phyloP scores from a whole-genome alignment of 2,888 invertebrate genomes.

The Leptopilina myrica region DNA sequence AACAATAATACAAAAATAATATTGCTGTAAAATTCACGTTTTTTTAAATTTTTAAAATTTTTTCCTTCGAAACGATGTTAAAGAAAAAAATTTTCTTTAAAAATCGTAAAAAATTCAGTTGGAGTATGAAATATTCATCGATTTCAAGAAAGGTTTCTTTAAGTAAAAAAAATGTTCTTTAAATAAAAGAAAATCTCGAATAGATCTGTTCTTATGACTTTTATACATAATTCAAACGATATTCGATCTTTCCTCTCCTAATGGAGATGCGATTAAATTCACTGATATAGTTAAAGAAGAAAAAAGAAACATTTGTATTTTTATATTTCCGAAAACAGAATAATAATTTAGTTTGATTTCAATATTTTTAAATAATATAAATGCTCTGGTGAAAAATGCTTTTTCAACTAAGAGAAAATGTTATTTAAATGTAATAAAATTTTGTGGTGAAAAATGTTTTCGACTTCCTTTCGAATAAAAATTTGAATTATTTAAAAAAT shows the following conservation, averaged over 20 bases:
- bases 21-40: too few species aligned
- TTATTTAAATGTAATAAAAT: not conserved
- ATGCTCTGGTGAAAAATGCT: not conserved
- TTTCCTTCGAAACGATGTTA: too few species aligned
- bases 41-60: too few species aligned
- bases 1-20: too few species aligned
- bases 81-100: too few species aligned
- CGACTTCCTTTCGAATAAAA: too few species aligned
- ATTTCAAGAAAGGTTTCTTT: not conserved
- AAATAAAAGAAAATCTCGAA: too few species aligned
- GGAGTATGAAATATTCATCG: not conserved
- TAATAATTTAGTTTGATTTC: not conserved
- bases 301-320: constrained; percentile 2
- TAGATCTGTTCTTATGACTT: too few species aligned
- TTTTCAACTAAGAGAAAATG: not conserved
- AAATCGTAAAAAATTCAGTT: too few species aligned
- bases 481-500: too few species aligned
- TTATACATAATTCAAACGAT: not conserved
- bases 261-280: not conserved
- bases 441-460: too few species aligned
- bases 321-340: not conserved
- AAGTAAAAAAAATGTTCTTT: not conserved
- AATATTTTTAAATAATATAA: constrained; percentile 13
- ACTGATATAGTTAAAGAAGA: not conserved
- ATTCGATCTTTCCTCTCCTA: not conserved